phyloP scores from a whole-genome alignment of 23 tunicate species.

The Oikopleura albicans region DNA sequence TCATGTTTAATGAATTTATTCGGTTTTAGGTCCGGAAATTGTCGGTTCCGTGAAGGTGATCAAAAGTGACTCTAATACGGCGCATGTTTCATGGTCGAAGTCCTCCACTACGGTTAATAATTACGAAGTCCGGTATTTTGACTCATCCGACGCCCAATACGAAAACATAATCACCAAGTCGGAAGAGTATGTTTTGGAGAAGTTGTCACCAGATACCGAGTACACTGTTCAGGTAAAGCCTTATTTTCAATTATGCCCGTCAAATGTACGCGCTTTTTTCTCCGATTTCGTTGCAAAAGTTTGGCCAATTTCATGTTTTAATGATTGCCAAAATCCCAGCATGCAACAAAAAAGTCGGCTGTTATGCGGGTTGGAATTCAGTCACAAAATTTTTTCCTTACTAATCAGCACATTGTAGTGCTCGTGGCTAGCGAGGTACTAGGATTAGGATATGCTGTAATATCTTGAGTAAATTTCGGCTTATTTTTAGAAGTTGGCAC shows the following conservation, averaged over 20 bases:
- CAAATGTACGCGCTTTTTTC: not conserved
- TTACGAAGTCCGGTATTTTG: conserved; percentile 4
- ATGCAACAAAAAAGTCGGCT: no score
- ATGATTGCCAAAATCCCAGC: no score
- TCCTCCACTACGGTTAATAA: not conserved
- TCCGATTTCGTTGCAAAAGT: not conserved
- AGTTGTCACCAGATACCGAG: not conserved
- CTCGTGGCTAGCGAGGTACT: no score
- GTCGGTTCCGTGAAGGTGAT: not conserved
- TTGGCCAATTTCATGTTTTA: not conserved
- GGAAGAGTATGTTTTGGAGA: not conserved
- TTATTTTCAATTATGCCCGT: not conserved
- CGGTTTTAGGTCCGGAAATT: not conserved
- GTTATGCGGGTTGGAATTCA: no score
- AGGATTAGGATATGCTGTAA: no score
- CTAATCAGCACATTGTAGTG: no score
- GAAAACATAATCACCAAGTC: not conserved
- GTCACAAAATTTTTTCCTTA: no score
- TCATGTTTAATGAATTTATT: no score
- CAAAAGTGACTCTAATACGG: not conserved
- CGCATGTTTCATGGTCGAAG: not conserved
- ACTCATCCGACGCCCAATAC: not conserved
- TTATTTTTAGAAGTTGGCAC: no score
- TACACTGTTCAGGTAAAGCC: conserved; percentile 12
- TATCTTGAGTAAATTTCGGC: no score